Conservation (phyloP, 2,113 vertebrate genomes). For the Myotis davidii region DNA sequence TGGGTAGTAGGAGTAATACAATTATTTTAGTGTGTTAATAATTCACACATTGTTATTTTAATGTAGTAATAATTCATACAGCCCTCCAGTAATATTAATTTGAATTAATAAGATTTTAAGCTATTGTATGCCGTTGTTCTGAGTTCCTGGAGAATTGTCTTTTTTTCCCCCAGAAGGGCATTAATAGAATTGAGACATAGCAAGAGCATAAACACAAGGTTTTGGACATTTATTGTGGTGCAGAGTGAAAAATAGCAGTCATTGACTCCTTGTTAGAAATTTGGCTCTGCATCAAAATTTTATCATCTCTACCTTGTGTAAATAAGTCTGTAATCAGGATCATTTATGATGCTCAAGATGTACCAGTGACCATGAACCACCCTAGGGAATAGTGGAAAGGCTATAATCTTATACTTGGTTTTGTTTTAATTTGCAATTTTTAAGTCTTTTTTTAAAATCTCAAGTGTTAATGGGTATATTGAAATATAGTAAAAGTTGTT, state of each 20-base stretch:
- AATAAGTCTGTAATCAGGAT: neutral
- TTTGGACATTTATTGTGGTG: neutral
- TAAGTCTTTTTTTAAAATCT: neutral
- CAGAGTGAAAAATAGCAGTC: slow-evolving; percentile 4
- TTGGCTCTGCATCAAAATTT: neutral
- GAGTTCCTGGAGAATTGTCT: neutral
- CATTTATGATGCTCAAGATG: neutral
- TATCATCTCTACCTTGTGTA: neutral
- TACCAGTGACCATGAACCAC: neutral
- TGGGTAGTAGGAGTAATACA: neutral
- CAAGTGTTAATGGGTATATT: neutral
- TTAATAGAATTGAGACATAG: slow-evolving; percentile 24
- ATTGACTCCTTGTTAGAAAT: neutral
- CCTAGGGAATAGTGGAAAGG: neutral
- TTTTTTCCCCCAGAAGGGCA: neutral
- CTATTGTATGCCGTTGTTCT: neutral
- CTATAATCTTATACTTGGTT: neutral
- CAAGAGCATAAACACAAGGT: neutral
- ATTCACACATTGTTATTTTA: slow-evolving; percentile 42
- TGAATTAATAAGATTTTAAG: slow-evolving; percentile 43
- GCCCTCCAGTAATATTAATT: slow-evolving; percentile 6
- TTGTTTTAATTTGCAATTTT: slow-evolving; percentile 31
- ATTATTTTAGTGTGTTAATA: slow-evolving; percentile 42
- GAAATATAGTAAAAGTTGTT: neutral
- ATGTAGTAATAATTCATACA: slow-evolving; percentile 21